phyloP scores from a whole-genome alignment of 2,797 vertebrate species.

The Onychomys arenicola region DNA sequence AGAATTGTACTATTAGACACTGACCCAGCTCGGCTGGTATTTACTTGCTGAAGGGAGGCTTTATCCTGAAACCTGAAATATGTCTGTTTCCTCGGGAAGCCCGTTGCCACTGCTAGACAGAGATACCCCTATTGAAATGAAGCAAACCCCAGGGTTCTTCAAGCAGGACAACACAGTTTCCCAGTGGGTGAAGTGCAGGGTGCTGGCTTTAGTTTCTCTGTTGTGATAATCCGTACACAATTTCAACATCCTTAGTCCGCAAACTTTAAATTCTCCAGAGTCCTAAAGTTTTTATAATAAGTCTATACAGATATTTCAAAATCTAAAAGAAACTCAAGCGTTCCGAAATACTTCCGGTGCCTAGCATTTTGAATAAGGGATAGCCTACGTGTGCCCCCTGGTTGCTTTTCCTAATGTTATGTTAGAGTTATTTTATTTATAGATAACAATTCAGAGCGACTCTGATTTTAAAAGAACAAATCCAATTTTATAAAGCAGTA shows the following conservation, averaged over 20 bases:
- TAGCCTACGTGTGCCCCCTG: not conserved
- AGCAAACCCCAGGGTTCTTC: not conserved
- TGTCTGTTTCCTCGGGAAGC: conserved; percentile 8
- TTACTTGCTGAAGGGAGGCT: conserved; percentile 32
- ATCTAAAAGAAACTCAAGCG: not conserved
- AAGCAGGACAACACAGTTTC: not conserved
- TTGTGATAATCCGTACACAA: not conserved
- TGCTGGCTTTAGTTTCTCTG: conserved; percentile 41
- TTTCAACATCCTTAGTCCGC: not conserved
- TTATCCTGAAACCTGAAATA: conserved; percentile 29
- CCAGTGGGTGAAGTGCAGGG: not conserved
- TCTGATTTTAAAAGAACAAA: conserved; percentile 50
- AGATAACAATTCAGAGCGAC: conserved; percentile 20
- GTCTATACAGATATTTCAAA: not conserved
- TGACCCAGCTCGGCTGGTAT: not conserved
- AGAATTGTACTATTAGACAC: conserved; percentile 12
- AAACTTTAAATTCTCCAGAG: not conserved
- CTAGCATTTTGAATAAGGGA: not conserved
- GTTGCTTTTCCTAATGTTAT: not conserved
- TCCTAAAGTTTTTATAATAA: not conserved
- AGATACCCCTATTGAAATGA: not conserved
- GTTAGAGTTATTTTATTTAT: conserved; percentile 48
- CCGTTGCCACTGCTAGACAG: conserved; percentile 12
- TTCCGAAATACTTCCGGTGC: not conserved
- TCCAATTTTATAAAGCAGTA: not conserved